A percentile compares a stretch with the other conserved stretches of the same genome.
These are phyloP conservation scores for Ramazzottius varieornatus DNA, from an alignment of 2,888 invertebrate species.

Conservation along the genomic window DNA sequence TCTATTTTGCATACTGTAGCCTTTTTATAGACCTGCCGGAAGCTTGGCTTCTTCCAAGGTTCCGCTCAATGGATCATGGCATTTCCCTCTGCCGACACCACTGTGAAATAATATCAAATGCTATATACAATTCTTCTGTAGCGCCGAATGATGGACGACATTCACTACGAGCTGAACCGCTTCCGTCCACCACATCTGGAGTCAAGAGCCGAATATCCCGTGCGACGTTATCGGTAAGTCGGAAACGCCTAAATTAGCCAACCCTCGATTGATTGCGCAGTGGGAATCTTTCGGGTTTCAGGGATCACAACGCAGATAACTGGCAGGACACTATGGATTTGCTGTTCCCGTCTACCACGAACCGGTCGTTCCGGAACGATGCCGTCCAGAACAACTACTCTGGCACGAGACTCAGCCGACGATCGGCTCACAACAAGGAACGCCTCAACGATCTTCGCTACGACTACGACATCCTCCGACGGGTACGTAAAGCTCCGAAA, in stretches of 20 bases:
- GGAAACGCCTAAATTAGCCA: not conserved
- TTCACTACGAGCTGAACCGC: not conserved
- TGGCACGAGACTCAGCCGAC: not conserved
- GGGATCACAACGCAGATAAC: not conserved
- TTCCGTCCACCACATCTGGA: not conserved
- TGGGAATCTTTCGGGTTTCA: not conserved
- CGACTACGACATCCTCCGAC: not conserved
- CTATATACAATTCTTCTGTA: no score
- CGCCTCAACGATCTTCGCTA: not conserved
- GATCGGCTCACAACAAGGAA: not conserved
- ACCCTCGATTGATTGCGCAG: not conserved
- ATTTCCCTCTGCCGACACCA: no score
- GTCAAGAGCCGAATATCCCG: not conserved
- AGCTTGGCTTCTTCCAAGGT: no score
- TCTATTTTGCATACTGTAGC: no score
- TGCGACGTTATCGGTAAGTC: not conserved
- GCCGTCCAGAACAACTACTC: not conserved
- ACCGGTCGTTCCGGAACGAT: not conserved
- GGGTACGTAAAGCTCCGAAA: not conserved
- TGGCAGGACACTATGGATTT: not conserved
- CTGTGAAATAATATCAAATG: no score
- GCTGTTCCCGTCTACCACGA: not conserved
- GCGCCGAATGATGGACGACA: not conserved
- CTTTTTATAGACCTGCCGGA: no score
- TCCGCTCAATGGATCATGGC: no score